Conservation (phyloP, 2,797 vertebrate species). For the Megaceryle alcyon region DNA sequence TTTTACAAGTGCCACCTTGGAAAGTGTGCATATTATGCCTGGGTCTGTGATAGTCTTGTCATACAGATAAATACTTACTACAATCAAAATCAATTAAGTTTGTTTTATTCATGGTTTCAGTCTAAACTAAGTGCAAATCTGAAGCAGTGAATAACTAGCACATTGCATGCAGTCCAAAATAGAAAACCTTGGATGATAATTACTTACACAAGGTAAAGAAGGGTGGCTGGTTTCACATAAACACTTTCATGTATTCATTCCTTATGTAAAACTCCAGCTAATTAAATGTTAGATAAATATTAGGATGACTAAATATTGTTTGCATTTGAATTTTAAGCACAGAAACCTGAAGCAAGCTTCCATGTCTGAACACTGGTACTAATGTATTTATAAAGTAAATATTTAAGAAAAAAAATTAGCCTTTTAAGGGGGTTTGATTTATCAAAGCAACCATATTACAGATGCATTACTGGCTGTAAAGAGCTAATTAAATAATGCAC, state of each 20-base stretch:
- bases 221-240: neutral
- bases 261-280: neutral
- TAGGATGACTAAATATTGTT: neutral
- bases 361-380: neutral
- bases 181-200: neutral
- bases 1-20: neutral
- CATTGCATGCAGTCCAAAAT: neutral
- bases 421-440: neutral
- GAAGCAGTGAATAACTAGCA: neutral
- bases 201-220: neutral
- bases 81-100: slow-evolving; percentile 1
- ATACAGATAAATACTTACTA: neutral
- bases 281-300: neutral
- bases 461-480: neutral
- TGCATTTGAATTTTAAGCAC: neutral
- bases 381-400: slow-evolving; percentile 1
- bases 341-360: neutral
- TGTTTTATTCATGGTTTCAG: neutral
- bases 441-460: neutral
- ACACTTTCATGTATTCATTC: neutral
- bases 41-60: neutral
- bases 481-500: neutral
- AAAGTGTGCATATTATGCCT: neutral
- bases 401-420: neutral
- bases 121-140: neutral